Evolutionary conservation across 2,113 vertebrate species (phyloP).

Genomic region (Dasyprocta punctata): DNA sequence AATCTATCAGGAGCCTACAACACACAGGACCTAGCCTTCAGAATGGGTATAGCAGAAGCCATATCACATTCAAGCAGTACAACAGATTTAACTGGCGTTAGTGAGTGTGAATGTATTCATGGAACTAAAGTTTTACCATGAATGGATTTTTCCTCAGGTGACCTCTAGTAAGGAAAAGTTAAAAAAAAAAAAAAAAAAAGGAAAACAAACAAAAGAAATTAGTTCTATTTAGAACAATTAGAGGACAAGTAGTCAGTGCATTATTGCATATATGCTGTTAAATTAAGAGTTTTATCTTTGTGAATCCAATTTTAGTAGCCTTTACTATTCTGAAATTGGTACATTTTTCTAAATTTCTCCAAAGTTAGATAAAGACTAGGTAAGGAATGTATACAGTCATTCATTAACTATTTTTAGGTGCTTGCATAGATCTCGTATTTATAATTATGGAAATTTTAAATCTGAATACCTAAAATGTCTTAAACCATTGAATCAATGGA

Average conservation of each 20-base stretch:
- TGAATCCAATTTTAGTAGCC: neutral
- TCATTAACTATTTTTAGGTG: neutral
- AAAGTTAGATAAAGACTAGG: neutral
- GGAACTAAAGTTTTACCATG: neutral
- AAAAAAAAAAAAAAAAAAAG: neutral
- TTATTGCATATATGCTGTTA: neutral
- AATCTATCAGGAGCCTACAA: neutral
- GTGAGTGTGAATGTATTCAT: neutral
- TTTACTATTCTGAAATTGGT: neutral
- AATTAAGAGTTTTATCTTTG: neutral
- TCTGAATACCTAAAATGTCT: neutral
- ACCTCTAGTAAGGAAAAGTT: neutral
- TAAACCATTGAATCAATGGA: neutral
- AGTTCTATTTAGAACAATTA: no score
- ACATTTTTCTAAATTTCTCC: neutral
- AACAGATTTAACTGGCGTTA: neutral
- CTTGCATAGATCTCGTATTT: neutral
- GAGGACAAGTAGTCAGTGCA: neutral
- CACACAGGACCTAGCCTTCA: rapidly evolving
- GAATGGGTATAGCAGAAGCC: neutral
- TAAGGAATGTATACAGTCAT: neutral
- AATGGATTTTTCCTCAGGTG: neutral
- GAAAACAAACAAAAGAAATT: no score
- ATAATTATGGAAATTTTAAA: neutral
- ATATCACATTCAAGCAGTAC: neutral